A percentile compares a stretch with the other conserved stretches of the same genome.
phyloP scores from a whole-genome alignment of 2,113 vertebrate genomes.

The Lutjanus erythropterus region DNA sequence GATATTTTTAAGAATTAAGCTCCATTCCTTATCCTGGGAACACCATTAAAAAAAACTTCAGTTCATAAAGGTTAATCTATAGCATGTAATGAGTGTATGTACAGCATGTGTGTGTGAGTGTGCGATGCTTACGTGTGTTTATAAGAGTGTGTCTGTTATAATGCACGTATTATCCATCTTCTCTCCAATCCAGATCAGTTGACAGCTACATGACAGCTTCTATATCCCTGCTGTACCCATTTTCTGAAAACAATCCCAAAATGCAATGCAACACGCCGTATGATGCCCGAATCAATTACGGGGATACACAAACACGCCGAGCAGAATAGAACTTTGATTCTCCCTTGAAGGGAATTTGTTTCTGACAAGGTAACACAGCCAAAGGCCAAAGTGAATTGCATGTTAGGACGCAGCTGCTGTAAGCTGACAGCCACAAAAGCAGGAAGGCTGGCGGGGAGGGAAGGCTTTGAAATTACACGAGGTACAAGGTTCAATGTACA shows the following conservation, averaged over 20 bases:
- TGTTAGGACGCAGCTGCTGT: slow-evolving; percentile 22
- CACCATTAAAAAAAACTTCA: neutral
- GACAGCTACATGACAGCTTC: slow-evolving; percentile 33
- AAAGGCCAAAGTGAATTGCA: slow-evolving; percentile 15
- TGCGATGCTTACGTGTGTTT: neutral
- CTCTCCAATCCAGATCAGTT: neutral
- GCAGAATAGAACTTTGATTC: neutral
- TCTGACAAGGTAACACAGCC: slow-evolving; percentile 18
- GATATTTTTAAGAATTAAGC: neutral
- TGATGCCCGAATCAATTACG: slow-evolving; percentile 11
- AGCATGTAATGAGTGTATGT: neutral
- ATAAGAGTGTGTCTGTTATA: neutral
- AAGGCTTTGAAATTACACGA: neutral
- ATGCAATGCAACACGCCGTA: neutral
- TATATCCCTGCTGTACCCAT: slow-evolving; percentile 2
- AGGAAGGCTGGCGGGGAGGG: neutral
- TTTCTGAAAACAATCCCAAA: slow-evolving; percentile 35
- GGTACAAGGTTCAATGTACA: too few species aligned
- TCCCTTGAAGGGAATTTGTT: slow-evolving; percentile 22
- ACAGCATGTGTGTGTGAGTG: neutral
- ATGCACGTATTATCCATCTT: neutral
- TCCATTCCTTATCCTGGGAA: neutral
- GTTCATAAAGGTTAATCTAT: neutral
- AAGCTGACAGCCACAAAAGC: slow-evolving; percentile 7
- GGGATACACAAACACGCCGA: neutral